Base-by-base conservation (phyloP, 2,113 vertebrate genomes). In the Salvelinus fontinalis region DNA sequence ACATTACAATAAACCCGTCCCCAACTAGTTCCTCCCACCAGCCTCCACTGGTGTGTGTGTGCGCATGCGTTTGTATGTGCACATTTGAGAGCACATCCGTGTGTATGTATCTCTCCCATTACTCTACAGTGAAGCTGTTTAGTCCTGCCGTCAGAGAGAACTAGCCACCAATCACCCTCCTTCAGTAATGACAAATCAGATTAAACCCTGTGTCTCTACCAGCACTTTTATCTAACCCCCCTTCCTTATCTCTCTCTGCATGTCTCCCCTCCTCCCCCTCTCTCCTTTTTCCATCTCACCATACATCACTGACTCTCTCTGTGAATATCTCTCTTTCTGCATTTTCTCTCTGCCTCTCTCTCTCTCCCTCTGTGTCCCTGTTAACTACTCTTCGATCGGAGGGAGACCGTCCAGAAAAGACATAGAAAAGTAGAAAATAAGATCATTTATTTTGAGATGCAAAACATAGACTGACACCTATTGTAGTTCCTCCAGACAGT, bases 101-200 rank as follows among this genome's bases (percentile, higher is more conserved):
- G 22, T 59, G 57, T 59, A 59, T 14, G 6, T 51, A 14, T 54
- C 49, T 54, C 3, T 54, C 49, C 49, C 16, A 16, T 54, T 13
- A 54, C 49, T 13, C 14, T 54, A 54, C 16, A 54, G 12, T 54
- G 49, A 54, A 54, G 14, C 49, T 4, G 3, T 54, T 54, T 14
- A 16, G 12, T 54, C 14, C 16, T 1, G 49, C 12, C 14, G 16
- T 54, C 49, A 14, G 49, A 54, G 49, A 18, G 12, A 54, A 5
- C 16, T 9, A 44, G 4, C n/a, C 18, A 0, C 51, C 51, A 13
- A 2, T 18, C 26, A 62, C 54, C 70, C 78, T 80, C 70, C 81
- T 81, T 79, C 79, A 83, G 87, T 91, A 91, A 90, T 81, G 84
- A 88, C 74, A 80, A 87, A 89, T 91, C 85, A 83, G 79, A 89